Base-by-base conservation (phyloP, 2,113 vertebrate genomes). In the Daphoenositta chrysoptera region DNA sequence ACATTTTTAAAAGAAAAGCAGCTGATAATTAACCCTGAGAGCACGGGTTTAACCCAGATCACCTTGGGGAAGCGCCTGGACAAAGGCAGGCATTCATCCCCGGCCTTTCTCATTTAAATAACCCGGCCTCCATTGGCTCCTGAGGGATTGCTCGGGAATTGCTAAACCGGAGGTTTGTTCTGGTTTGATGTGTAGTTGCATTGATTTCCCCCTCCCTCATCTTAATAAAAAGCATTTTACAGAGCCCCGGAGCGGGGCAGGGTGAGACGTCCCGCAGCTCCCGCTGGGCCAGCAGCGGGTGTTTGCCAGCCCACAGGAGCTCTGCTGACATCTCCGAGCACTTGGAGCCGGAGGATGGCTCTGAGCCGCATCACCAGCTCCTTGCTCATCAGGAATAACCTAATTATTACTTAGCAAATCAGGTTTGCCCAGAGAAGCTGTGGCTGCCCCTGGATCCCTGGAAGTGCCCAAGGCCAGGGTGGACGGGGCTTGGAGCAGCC, bases 41-140 rank as follows among this genome's bases (percentile, higher is more conserved):
- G 68, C 83, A 69, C 2, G 17, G 72, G n/a, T 73, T 94, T 78
- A 93, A 94, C 83, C 69, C 64, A 78, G 28, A 81, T 75, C 94
- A 91, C 94, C 91, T 87, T 89, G 91, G 89, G 63, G 87, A 76
- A 33, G 70, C 8, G 18, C 48, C 61, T 9, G 65, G 80, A 94
- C 92, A 97, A 90, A 71, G 64, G 87, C 15, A 78, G 33, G 60
- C 91, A 95, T 94, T 96, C 88, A 92, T 86, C 54, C 13, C 63
- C 13, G 10, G 81, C 72, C 64, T 92, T 92, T 94, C 61, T 92
- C 69, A 92, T 94, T 92, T 94, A 92, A 93, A 95, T 95, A 91
- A 84, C 72, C 35, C 51, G 51, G 89, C 83, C 93, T 94, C 89
- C 87, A 21, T 92, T 47, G 77, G 64, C 77, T 89, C 51, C 63